Base-by-base conservation (phyloP, 1,140 invertebrate species). In the Ruditapes philippinarum region DNA sequence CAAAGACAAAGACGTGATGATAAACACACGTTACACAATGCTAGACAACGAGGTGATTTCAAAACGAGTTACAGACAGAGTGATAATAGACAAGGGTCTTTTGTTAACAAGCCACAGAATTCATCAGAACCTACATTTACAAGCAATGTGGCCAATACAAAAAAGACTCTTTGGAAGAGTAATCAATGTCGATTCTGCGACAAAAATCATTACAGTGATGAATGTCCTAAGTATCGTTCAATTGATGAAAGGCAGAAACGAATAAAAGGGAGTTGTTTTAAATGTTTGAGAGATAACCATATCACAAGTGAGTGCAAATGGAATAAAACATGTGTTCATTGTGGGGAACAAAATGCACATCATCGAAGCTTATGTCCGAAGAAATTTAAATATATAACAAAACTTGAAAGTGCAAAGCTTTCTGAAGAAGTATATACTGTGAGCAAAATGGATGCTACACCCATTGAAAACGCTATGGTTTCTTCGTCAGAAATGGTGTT, bases 401-500 rank as follows among this genome's bases (percentile, higher is more conserved):
- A 11, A 42, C 14, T 1, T 9, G 70, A 40, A 42, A 74, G 36
- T 42, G 70, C 9, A 5, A 4, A 42, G 5, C 7, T 49, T 11
- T 9, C n/a, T 14, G 70, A 42, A 2, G 70, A 76, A 62, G 7
- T 31, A 3, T 1, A 65, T 31, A 28, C 28, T 3, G 33, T 4
- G 1, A 31, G 9, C 33, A 5, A 3, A 65, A 28, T 4, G 5
- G 5, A 17, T 65, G 4, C 25, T 9, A 3, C 31, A 33, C 2
- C 62, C 4, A 9, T 38, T 14, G 74, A 76, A 73, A 87, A 76
- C 45, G 60, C 36, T n/a, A 33, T 90, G 0, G 14, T 90, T 3
- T 68, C 89, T 31, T 70, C 89, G 17, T 49, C 62, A 22, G 74
- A 80, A 40, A 86, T 90, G 33, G 89, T 90, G 5, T 40, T 90